Evolutionary conservation across 2,888 invertebrate genomes (phyloP).

Genomic region (Plebejus melissa): DNA sequence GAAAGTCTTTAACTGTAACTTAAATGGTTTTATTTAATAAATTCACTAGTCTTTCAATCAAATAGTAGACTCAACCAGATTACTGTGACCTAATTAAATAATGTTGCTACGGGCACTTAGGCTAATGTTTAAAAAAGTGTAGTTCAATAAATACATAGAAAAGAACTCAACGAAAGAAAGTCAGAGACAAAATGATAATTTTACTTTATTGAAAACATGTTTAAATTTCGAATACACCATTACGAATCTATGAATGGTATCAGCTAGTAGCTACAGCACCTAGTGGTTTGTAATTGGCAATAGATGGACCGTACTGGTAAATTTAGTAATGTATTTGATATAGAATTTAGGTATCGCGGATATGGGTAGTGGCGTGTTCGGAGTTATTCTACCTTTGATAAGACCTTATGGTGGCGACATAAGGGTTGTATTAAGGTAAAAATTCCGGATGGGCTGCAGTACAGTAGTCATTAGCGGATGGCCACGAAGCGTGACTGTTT

Average conservation of each 20-base stretch:
- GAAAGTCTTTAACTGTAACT: no score
- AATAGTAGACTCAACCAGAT: no score
- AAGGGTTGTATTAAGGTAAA: background rate
- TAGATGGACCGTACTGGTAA: background rate
- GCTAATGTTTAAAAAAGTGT: no score
- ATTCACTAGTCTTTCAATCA: no score
- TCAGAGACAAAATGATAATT: background rate
- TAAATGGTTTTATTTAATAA: no score
- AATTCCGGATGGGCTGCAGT: conserved; percentile 30
- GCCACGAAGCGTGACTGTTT: conserved; percentile 70
- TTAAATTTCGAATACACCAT: background rate
- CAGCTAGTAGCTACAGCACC: background rate
- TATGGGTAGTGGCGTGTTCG: conserved; percentile 38
- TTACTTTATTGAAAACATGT: background rate
- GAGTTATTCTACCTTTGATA: background rate
- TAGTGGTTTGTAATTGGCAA: background rate
- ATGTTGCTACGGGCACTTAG: no score
- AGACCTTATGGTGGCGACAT: background rate
- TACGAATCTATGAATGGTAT: background rate
- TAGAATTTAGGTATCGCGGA: conserved; percentile 23
- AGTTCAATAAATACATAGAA: no score
- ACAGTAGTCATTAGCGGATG: conserved; percentile 61
- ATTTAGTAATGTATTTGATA: conserved; percentile 21
- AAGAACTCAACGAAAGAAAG: background rate
- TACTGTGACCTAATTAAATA: no score